Evolutionary conservation across 1,140 invertebrate genomes (phyloP).

Genomic region (Steinernema khuongi): DNA sequence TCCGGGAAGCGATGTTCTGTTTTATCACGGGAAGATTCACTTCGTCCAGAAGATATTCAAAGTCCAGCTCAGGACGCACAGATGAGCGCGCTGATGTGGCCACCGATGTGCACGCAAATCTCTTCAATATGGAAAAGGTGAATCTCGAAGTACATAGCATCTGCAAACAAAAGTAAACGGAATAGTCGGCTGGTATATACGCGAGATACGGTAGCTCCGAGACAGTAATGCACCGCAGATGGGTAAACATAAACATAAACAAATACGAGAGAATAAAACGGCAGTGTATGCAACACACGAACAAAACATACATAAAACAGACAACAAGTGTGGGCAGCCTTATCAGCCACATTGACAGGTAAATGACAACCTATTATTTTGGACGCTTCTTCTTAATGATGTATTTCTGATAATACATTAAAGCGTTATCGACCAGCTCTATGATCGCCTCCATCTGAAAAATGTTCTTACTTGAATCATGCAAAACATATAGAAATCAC

Average conservation of each 20-base stretch:
- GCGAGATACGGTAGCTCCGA: background rate
- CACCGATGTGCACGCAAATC: constrained; percentile 1
- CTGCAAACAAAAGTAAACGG: background rate
- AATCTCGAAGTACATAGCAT: too few species aligned
- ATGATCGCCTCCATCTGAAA: background rate
- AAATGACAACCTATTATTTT: background rate
- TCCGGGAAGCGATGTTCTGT: constrained; percentile 58
- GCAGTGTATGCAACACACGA: too few species aligned
- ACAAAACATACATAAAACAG: too few species aligned
- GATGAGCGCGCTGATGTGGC: constrained; percentile 8
- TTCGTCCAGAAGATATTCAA: constrained; percentile 51
- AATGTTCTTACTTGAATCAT: background rate
- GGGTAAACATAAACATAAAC: too few species aligned
- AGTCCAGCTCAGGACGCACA: constrained; percentile 49
- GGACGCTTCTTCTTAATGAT: background rate
- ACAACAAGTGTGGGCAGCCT: too few species aligned
- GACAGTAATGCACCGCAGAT: background rate
- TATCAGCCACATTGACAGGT: background rate
- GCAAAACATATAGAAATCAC: background rate
- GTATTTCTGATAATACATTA: background rate
- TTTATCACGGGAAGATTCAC: constrained; percentile 51
- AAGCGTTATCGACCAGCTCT: background rate
- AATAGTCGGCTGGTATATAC: background rate
- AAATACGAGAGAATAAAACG: too few species aligned
- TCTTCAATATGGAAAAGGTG: background rate